Percentiles rank a stretch among this genome's conserved stretches.
Evolutionary conservation across 2,797 vertebrate genomes (phyloP).

Genomic region (Aotus griseimembra): DNA sequence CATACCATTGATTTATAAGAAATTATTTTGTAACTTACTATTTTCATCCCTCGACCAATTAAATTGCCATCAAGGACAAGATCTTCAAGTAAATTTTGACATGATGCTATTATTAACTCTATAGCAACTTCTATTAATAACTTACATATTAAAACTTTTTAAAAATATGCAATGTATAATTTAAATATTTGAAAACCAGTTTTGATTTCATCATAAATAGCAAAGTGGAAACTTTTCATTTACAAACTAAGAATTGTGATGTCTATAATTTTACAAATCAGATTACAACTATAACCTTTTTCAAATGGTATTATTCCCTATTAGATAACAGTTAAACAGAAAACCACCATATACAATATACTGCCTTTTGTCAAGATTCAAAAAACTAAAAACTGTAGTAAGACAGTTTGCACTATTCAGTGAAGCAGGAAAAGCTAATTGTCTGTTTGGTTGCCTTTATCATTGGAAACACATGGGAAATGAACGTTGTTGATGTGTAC

Average conservation of each 20-base stretch:
- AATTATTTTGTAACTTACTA: neutral
- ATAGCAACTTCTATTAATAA: neutral
- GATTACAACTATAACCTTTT: neutral
- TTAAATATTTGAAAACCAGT: neutral
- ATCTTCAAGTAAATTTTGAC: neutral
- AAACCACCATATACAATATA: neutral
- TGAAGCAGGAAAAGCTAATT: neutral
- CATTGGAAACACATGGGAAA: neutral
- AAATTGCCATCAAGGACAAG: neutral
- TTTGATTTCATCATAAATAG: neutral
- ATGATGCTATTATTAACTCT: neutral
- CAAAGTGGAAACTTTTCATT: neutral
- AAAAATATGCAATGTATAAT: neutral
- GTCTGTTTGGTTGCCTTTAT: neutral
- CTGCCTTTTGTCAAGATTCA: neutral
- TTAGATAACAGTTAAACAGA: neutral
- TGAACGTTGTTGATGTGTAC: neutral
- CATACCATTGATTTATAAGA: neutral
- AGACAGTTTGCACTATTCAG: neutral
- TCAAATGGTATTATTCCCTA: neutral
- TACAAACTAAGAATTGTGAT: neutral
- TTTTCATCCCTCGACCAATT: neutral
- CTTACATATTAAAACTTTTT: neutral
- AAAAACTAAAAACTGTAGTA: neutral
- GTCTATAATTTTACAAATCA: neutral